Evolutionary conservation across 1,140 invertebrate genomes (phyloP).

Genomic region (Heliconius himera): DNA sequence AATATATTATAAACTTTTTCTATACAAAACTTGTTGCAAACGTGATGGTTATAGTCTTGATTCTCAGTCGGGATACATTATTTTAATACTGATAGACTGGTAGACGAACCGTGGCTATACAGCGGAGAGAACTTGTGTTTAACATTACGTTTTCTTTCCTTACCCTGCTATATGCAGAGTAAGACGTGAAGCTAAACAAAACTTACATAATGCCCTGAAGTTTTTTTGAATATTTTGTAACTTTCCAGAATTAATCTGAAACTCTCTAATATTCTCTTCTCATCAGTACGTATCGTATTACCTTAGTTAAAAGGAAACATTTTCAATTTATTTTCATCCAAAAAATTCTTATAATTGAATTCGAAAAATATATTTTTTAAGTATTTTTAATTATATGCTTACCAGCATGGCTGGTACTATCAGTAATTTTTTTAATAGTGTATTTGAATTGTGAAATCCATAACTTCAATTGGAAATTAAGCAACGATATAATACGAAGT

Average conservation of each 20-base stretch:
- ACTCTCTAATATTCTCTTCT: background rate
- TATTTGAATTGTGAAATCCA: background rate
- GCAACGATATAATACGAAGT: background rate
- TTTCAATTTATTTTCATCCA: background rate
- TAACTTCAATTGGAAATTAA: background rate
- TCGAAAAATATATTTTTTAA: background rate
- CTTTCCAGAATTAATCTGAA: background rate
- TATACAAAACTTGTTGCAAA: no score
- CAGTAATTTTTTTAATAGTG: background rate
- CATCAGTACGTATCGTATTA: background rate
- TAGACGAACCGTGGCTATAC: no score
- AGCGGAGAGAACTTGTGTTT: no score
- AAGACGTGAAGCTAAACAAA: background rate
- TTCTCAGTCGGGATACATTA: no score
- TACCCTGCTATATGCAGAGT: background rate
- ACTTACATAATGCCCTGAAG: background rate
- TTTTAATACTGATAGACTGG: no score
- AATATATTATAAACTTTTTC: no score
- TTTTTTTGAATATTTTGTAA: conserved; percentile 11
- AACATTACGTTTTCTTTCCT: no score
- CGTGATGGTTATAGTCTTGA: no score
- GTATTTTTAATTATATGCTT: background rate
- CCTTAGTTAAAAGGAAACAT: background rate
- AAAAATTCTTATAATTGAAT: background rate
- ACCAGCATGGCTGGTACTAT: background rate